Percentiles rank a stretch among this genome's conserved stretches.
Conservation (phyloP, 2,888 invertebrate genomes). For the Metalampra italica region DNA sequence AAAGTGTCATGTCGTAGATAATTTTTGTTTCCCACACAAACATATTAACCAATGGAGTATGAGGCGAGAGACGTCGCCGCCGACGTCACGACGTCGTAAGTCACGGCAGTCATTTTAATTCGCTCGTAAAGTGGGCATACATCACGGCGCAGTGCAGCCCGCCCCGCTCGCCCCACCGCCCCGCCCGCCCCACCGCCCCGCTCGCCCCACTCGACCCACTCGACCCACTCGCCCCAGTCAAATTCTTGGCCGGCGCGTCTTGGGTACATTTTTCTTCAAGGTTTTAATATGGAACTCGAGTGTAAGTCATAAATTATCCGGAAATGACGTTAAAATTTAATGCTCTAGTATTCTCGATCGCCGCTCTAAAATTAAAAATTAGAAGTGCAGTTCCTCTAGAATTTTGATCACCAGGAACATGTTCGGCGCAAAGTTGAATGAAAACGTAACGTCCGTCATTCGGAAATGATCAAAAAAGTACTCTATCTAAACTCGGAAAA, state of each 20-base stretch:
- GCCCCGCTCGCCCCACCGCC: slow-evolving; percentile 22
- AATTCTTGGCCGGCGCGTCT: slow-evolving; percentile 33
- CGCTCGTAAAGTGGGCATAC: slow-evolving; percentile 48
- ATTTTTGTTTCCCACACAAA: too few relatives aligned
- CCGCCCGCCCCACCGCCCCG: slow-evolving; percentile 12
- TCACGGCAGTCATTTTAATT: slow-evolving; percentile 52
- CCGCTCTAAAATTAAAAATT: background rate
- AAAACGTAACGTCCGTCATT: too few relatives aligned
- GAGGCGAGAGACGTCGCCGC: background rate
- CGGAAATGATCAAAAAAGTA: too few relatives aligned
- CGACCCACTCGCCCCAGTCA: slow-evolving; percentile 26
- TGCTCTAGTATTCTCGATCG: too few relatives aligned
- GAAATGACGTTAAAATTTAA: slow-evolving; percentile 9
- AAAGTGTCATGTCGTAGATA: too few relatives aligned
- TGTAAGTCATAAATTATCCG: slow-evolving; percentile 6
- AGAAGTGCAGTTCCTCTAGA: background rate
- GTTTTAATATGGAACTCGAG: slow-evolving; percentile 10
- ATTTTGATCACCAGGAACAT: too few relatives aligned
- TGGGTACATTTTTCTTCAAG: slow-evolving; percentile 5
- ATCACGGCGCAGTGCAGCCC: slow-evolving; percentile 26
- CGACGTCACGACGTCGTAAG: slow-evolving; percentile 46
- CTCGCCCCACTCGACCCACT: background rate
- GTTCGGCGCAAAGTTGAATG: too few relatives aligned
- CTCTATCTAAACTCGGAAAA: too few relatives aligned
- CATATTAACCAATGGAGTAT: too few relatives aligned